Evolutionary conservation across 1,140 invertebrate species (phyloP), one percentile per base, ranked within the genome.

Genomic region (Nasonia giraulti): DNA sequence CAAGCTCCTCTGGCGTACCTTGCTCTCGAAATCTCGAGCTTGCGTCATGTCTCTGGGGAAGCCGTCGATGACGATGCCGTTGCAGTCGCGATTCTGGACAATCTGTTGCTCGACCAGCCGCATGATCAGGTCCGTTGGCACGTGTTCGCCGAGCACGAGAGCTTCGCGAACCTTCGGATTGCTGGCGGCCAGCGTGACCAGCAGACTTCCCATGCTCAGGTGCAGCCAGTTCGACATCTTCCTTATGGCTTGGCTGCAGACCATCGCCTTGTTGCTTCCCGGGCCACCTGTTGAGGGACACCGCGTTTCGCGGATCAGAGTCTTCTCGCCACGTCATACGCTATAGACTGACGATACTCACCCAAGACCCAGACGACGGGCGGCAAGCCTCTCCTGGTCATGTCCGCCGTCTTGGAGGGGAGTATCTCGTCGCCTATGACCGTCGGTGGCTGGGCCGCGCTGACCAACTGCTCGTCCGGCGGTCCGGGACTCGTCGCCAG

Each of bases 1-100:
- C 11, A 44, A 44, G 11, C 1, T 37, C 20, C 10, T 5, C 11
- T 79, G 23, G 55, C 89, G 5, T 37, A 98, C 97, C 95, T 97
- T 96, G 69, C 94, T 95, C 91, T 99, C 96, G 91, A 98, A 98
- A 87, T 96, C 94, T 69, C 95, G 94, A 84, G 97, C 96, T 93
- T 99, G 98, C 76, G 95, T 95, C 87, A 98, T 93, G 88, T 98
- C 97, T 77, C 97, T 93, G 0, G 98, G 98, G 92, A 96, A 99
- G 2, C 98, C 98, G 91, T 98, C 98, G 47, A 99, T 95, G 77
- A 99, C 94, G 83, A 98, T 95, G 17, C 97, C 97, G 27, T 94
- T 93, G 85, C 91, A 91, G 74, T 94, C 92, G 0, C 90, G 92
- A 84, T 96, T 94, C 0, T 93, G 90, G 0, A 91, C 88, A 83